Evolutionary conservation across 2,797 vertebrate species (phyloP).

Genomic region (Tolypeutes matacus): DNA sequence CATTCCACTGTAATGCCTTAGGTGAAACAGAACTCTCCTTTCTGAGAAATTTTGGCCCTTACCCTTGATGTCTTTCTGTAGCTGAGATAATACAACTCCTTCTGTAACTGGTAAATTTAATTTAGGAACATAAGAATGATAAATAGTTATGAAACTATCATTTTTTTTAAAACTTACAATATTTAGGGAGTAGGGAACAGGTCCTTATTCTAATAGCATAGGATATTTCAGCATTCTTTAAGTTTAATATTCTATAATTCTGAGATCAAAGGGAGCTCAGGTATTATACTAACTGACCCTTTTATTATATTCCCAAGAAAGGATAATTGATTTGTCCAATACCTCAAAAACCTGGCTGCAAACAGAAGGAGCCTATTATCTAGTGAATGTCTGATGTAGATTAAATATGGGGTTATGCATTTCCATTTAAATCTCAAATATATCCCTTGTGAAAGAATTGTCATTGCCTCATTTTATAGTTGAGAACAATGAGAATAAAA

Average conservation of each 20-base stretch:
- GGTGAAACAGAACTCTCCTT: not conserved
- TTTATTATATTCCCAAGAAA: not conserved
- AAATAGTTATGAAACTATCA: not conserved
- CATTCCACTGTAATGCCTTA: not conserved
- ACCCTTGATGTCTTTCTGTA: not conserved
- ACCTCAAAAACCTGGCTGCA: not conserved
- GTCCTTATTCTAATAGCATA: not conserved
- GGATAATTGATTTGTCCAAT: not conserved
- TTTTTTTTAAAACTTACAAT: not conserved
- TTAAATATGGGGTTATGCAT: not conserved
- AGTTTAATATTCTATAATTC: slow-evolving; percentile 15
- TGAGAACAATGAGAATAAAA: not conserved
- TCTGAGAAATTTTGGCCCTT: not conserved
- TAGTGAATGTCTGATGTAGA: not conserved
- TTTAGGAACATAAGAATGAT: not conserved
- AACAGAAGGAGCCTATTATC: not conserved
- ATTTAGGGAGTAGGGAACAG: not conserved
- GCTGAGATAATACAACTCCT: not conserved
- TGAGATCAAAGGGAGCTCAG: not conserved
- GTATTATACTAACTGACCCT: not conserved
- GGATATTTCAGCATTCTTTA: not conserved
- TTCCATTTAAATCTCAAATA: not conserved
- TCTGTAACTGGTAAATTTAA: not conserved
- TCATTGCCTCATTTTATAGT: not conserved
- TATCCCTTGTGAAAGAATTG: not conserved